These are phyloP conservation scores for Todus mexicanus DNA, from an alignment of 2,797 vertebrate species.

Conservation along the genomic window DNA sequence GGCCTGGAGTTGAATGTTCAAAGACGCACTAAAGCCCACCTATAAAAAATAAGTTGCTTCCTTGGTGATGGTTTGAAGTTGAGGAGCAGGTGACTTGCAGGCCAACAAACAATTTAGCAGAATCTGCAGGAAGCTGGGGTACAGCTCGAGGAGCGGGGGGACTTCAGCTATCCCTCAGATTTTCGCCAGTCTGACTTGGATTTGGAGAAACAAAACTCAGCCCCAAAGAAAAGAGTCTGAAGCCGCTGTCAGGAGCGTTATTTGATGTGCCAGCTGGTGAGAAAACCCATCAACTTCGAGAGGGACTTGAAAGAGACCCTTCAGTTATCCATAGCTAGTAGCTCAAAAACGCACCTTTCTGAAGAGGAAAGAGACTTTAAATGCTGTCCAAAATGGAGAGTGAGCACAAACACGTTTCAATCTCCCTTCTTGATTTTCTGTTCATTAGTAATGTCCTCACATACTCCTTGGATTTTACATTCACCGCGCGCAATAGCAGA, in stretches of 20 bases:
- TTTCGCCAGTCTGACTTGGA: neutral
- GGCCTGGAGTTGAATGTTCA: neutral
- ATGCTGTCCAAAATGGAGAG: neutral
- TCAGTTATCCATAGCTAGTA: neutral
- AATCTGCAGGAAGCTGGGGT: neutral
- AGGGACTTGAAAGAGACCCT: conserved; percentile 3
- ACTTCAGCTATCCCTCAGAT: neutral
- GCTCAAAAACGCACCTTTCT: neutral
- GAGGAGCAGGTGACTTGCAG: neutral
- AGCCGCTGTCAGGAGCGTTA: neutral
- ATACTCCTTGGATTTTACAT: conserved; percentile 54
- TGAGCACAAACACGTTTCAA: neutral
- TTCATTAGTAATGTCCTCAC: conserved; percentile 62
- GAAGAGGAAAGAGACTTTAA: conserved; percentile 1
- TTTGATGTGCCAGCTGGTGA: conserved; percentile 9
- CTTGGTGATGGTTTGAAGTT: neutral
- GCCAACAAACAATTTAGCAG: neutral
- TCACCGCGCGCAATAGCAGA: conserved; percentile 39
- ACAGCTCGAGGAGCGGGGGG: neutral
- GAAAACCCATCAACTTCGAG: neutral
- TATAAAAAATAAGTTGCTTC: neutral
- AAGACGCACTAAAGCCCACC: neutral
- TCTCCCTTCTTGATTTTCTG: conserved; percentile 1
- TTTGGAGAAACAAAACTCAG: conserved; percentile 2
- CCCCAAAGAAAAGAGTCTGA: neutral